Evolutionary conservation across 2,888 invertebrate genomes (phyloP), one percentile per base, ranked within the genome.

Genomic region (Lepidochitona cinerea): DNA sequence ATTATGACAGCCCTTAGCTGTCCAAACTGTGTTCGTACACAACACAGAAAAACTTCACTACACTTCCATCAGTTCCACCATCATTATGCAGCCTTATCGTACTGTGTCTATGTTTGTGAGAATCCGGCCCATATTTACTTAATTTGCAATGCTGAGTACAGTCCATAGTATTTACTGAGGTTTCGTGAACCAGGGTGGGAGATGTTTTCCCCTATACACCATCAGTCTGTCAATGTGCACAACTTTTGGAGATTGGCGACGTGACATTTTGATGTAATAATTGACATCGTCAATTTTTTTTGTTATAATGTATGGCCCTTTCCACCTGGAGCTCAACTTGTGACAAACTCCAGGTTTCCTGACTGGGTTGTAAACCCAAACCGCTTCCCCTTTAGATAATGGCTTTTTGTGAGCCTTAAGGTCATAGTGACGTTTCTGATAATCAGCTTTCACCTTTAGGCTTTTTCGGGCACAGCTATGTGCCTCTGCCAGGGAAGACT

Each of bases 371-470:
- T 72, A 75, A 3, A 78, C 35, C 76, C 74, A 75, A 7, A 79
- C 76, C 26, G 71, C 41, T 41, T 41, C 9, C 9, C 41, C 41
- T 41, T 9, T 18, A 12, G 9, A 12, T 41, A 41, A 18, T 41
- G 41, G 41, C 3, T 72, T 35, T 37, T 74, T 70, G 23, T 59
- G 66, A 14, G 77, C 78, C 53, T 65, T 75, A 12, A 76, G n/a
- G 49, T 80, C 75, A 67, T 77, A 78, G 66, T 71, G 64, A 29
- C 72, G 72, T 65, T 78, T 77, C 41, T 73, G 73, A 41, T 75
- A 75, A 37, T 72, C 59, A 2, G 79, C 29, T 29, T 71, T 71
- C 23, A 33, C 33, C 23, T 71, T 66, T 2, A 76, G 35, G 1
- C 37, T 12, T 64, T 68, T 75, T 33, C 73, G 67, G 9, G 79